These are phyloP conservation scores for Catajapyx aquilonaris DNA, from an alignment of 1,140 invertebrate genomes.

Conservation along the genomic window DNA sequence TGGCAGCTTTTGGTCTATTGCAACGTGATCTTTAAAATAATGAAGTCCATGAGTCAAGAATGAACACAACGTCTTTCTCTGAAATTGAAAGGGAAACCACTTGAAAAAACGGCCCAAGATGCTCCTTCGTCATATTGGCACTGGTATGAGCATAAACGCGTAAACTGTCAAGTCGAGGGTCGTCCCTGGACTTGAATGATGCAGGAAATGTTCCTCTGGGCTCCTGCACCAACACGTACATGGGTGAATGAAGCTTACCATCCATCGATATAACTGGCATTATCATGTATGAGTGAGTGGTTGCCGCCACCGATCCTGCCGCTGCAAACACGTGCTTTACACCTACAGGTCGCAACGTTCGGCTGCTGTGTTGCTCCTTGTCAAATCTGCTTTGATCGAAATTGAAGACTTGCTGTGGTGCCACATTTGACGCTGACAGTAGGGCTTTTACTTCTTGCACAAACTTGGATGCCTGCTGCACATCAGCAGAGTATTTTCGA, in stretches of 20 bases:
- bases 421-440: not conserved
- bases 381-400: not conserved
- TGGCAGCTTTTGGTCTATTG: no score
- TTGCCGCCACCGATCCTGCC: not conserved
- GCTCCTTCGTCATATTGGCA: no score
- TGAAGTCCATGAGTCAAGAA: no score
- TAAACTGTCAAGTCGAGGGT: no score
- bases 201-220: no score
- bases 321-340: not conserved
- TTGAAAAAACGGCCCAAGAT: no score
- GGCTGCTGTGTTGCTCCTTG: not conserved
- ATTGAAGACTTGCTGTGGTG: not conserved
- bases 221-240: not conserved
- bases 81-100: no score
- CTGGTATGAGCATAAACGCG: no score
- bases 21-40: no score
- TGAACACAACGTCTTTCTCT: no score
- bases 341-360: not conserved
- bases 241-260: not conserved
- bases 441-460: not conserved
- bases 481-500: not conserved
- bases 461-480: not conserved
- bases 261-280: not conserved
- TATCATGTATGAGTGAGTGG: slow-evolving; percentile 1
- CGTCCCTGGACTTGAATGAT: no score